Base-by-base conservation (phyloP, 2,888 invertebrate genomes). In the Dryobotodes eremita region DNA sequence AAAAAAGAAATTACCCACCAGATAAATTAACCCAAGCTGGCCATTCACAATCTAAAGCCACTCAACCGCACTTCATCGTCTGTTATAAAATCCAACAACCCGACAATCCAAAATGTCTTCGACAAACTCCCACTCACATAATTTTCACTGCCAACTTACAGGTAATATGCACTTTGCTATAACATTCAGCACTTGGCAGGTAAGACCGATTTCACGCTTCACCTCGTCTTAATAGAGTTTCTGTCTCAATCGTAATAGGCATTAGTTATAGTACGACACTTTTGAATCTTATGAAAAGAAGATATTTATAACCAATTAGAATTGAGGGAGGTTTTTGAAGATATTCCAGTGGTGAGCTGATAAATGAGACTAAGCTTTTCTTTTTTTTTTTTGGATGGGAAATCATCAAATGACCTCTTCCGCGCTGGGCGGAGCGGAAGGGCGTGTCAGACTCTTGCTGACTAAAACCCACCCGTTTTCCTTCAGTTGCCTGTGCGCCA, bases 201-300 rank as follows among this genome's bases (percentile, higher is more conserved):
- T 88, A 87, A 64, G 68, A 79, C 50, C 82, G 89, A 92, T 92
- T 92, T 91, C 89, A 91, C 90, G 89, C 88, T 26, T 78, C 84
- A 75, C 79, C 77, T 77, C 82, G n/a, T 77, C 84, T 69, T 86
- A 89, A 91, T 90, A 86, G 71, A 75, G 80, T 89, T 85, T 80
- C 80, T 70, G 84, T 76, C 79, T 57, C 73, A 77, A 82, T 82
- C 42, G 77, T 85, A 86, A 87, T 87, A 84, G 66, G 79, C 82
- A 87, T 89, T 91, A 83, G 85, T 79, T 71, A 82, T n/a, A 76
- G 55, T 61, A 36, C 23, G 86, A 71, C 70, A 71, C 55, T 71
- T 73, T 64, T 55, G 64, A 57, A 73, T 57, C 15, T 59, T 31
- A 71, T 65, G 53, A 76, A 71, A 68, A 71, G 59, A 65, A 20